Evolutionary conservation across 2,888 invertebrate species (phyloP), one percentile per base, ranked within the genome.

Genomic region (Rugalucina vietnamica): DNA sequence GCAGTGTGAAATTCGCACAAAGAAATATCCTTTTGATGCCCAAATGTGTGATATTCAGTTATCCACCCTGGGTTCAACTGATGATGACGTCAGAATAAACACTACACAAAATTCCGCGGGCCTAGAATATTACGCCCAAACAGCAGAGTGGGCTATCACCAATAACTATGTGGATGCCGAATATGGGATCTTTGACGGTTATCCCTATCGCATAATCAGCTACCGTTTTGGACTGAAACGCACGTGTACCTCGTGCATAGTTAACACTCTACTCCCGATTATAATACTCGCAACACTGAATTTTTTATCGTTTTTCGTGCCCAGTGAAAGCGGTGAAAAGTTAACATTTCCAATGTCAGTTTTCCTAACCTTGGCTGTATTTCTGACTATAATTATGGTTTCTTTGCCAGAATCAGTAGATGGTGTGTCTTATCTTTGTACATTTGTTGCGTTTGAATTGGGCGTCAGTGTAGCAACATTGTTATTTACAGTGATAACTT

Each of bases 401-500:
- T 73, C 79, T 8, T 57, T 85, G 37, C 85, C 85, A 8, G 85
- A 85, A 76, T 81, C 85, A 21, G 74, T 82, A 12, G 82, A 85
- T 37, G 85, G 85, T 18, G 49, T 82, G 4, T 82, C 85, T 12
- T 85, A 85, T 29, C 43, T 85, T 24, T 79, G 85, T 79, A 57
- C 50, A 32, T 82, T 76, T 43, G 85, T 85, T 5, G 74, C 79
- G n/a, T 82, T 82, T 39, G 76, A 79, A 27, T 49, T 85, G 12
- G 73, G 39, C 5, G 57, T 79, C 0, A 74, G 84, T 24, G 78
- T 71, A 14, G 24, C 75, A 4, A 82, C 79, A 8, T 36, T 82
- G 4, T 34, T 76, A 0, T 79, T 54, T 70, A 60, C 82, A 0
- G 85, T 82, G 0, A 73, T 80, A 39, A 50, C 72, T 8, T 43